These are phyloP conservation scores for Lathamus discolor DNA, from an alignment of 2,113 vertebrate species.

Conservation along the genomic window DNA sequence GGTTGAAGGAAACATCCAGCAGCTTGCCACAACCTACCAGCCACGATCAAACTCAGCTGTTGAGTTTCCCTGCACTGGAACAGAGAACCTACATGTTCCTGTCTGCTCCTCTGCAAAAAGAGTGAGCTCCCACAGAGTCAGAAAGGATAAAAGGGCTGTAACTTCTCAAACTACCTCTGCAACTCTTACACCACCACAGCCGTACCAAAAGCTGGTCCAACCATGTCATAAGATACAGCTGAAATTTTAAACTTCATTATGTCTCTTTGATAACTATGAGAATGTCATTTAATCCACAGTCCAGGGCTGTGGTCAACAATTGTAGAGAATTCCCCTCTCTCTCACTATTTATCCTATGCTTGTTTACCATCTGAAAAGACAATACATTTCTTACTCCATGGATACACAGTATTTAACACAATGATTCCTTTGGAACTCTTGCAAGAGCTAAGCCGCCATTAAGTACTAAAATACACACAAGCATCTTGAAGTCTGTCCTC, in stretches of 20 bases:
- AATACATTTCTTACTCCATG: background rate
- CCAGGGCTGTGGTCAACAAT: background rate
- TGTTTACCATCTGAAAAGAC: background rate
- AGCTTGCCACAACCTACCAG: background rate
- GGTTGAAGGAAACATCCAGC: background rate
- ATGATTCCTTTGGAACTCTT: background rate
- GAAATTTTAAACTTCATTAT: background rate
- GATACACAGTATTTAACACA: background rate
- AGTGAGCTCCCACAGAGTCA: fast-evolving
- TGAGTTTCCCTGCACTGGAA: background rate
- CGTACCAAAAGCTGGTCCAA: background rate
- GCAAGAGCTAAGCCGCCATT: conserved; percentile 12
- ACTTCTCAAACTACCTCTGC: background rate
- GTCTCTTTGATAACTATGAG: background rate
- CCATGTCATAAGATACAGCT: background rate
- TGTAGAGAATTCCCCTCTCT: background rate
- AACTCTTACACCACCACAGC: background rate
- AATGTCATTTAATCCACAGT: background rate
- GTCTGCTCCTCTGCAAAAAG: fast-evolving
- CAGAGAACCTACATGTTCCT: background rate
- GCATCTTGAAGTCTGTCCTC: conserved; percentile 39
- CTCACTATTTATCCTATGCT: background rate
- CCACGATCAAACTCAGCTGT: background rate
- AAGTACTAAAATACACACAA: conserved; percentile 36
- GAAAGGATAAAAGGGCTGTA: background rate